Evolutionary conservation across 2,888 invertebrate genomes (phyloP), one percentile per base, ranked within the genome.

Genomic region (Sinodicranocentrus sp.): DNA sequence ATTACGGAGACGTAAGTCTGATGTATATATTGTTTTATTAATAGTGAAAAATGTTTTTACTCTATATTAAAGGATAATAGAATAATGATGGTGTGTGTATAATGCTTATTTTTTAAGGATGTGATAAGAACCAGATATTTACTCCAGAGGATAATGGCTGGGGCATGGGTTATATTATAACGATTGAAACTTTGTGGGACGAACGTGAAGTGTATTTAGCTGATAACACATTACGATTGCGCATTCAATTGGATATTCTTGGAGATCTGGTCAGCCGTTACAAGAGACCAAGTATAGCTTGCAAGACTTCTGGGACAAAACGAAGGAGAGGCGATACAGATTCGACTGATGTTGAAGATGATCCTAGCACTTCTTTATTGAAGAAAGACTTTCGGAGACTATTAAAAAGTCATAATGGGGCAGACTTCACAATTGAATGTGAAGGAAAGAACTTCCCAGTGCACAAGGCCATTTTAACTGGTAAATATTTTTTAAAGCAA

Each of bases 201-300:
- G 84, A 86, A 28, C 73, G 78, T 13, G 82, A 82, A 43, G 72
- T 73, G 3, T 86, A 84, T 33, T 82, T 86, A 59, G 71, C 77
- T 2, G 84, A 82, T 44, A 86, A 86, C 33, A 86, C 84, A 2
- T 61, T 86, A n/a, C 57, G 86, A 33, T 61, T 84, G n/a, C 70
- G 84, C 17, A 86, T 86, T 67, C 84, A 86, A 52, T 65, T 86
- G n/a, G 86, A 86, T 43, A 86, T 86, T 57, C 48, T 86, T 43
- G 86, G 86, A 8, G 86, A 86, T 48, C 52, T 84, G 39, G 84
- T 84, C 8, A 83, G 79, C 21, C 63, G 83, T 2, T 75, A 80
- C 57, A 80, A 84, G 39, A 48, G 70, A 13, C 84, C 84, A 2
- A 39, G 63, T 21, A 39, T 77, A 0, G 72, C 43, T 6, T 19